Evolutionary conservation across 2,888 invertebrate genomes (phyloP), one percentile per base, ranked within the genome.

Genomic region (Rhamnusium bicolor): DNA sequence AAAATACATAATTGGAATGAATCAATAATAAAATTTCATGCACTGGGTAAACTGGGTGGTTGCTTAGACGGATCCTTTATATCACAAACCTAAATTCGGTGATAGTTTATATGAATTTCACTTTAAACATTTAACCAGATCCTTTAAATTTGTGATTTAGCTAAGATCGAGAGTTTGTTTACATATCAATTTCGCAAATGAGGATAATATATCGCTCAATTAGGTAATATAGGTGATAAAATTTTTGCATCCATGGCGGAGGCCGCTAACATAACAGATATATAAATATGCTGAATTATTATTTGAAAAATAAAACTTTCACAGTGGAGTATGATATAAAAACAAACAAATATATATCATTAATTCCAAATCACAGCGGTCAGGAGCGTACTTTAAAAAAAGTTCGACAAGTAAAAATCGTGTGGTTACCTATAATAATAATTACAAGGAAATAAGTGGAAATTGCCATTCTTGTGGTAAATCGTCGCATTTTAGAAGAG

Each of bases 151-250:
- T n/a, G n/a, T n/a, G n/a, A 69, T 61, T 62, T 69, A 27, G 32
- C 62, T 7, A 69, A 69, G 40, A 69, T 53, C 4, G 16, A 69
- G 49, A 62, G n/a, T n/a, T n/a, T n/a, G 62, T 14, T 53, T 69
- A 40, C 4, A 47, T 8, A 2, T 47, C n/a, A 62, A 62, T 69
- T 62, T 62, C 12, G 19, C 53, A 1, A 53, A 49, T 2, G 19
- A 8, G 3, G 67, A 67, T 29, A 56, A 54, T 6, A 46, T 67
- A n/a, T 67, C 67, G 7, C 18, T 67, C 0, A 19, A 32, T 2
- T 46, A 3, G 56, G 67, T n/a, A 29, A 12, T 12, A 66, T 69
- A 7, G 47, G 29, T 18, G 61, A 69, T 53, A 16, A 10, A 1
- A 62, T 19, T 58, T 27, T 56, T 2, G 51, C 18, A n/a, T 51